A percentile compares a stretch with the other conserved stretches of the same genome.
Conservation (phyloP, 2,113 vertebrate genomes). For the Hiodon tergisus region DNA sequence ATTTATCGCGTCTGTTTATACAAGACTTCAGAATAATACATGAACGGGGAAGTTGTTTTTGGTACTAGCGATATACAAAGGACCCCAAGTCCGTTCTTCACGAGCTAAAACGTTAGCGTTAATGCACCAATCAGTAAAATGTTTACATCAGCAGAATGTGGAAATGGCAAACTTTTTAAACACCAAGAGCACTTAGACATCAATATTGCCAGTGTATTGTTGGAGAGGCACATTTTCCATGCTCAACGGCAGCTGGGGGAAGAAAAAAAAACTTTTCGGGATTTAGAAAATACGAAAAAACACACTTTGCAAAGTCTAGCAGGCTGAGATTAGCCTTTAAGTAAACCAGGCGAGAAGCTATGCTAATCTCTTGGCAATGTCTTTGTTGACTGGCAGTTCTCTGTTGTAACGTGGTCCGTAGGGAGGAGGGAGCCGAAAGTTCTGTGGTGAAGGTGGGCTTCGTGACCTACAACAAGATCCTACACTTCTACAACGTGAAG, state of each 20-base stretch:
- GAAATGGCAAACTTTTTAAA: not conserved
- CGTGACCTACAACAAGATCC: conserved; percentile 88
- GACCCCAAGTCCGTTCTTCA: not conserved
- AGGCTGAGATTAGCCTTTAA: too few relatives aligned
- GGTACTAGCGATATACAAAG: conserved; percentile 21
- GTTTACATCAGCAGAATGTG: not conserved
- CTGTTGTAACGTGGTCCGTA: conserved; percentile 38
- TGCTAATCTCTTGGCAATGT: too few relatives aligned
- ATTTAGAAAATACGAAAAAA: too few relatives aligned
- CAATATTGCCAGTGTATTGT: not conserved
- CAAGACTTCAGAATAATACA: conserved; percentile 5
- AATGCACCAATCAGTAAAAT: not conserved
- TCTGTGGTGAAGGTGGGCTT: conserved; percentile 83
- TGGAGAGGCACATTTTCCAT: not conserved
- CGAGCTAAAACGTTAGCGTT: not conserved
- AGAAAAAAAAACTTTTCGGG: not conserved
- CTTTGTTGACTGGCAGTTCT: not conserved
- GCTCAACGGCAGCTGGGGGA: not conserved
- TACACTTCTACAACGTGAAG: conserved; percentile 96
- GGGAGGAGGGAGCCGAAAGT: conserved; percentile 74
- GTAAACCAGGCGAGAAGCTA: too few relatives aligned
- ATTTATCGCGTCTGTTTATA: conserved; percentile 5
- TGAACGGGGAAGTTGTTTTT: conserved; percentile 8
- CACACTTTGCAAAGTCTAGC: too few relatives aligned
- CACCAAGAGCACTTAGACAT: not conserved